These are phyloP conservation scores for Cichlasoma orientale DNA, from an alignment of 2,797 vertebrate genomes.

Conservation along the genomic window DNA sequence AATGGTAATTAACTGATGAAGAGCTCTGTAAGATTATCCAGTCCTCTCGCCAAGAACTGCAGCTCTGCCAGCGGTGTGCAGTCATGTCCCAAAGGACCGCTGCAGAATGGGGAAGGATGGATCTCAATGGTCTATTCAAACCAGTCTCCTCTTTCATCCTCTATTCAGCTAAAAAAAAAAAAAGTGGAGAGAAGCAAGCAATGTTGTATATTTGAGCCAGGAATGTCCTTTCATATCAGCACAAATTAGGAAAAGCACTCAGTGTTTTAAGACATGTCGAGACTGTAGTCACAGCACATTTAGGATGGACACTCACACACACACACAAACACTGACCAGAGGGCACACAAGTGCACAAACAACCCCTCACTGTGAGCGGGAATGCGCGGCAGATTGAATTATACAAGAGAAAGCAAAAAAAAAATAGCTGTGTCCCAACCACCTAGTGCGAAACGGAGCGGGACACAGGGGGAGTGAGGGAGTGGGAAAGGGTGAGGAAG, in stretches of 20 bases:
- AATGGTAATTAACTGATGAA: slow-evolving; percentile 83
- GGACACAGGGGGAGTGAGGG: slow-evolving; percentile 25
- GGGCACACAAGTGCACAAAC: slow-evolving; percentile 56
- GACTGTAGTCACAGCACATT: slow-evolving; percentile 34
- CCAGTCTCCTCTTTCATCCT: slow-evolving; percentile 64
- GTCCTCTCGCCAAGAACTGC: slow-evolving; percentile 57
- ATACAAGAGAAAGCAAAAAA: slow-evolving; percentile 75
- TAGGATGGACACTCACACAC: slow-evolving; percentile 5
- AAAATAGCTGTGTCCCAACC: slow-evolving; percentile 71
- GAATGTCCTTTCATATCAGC: slow-evolving; percentile 63
- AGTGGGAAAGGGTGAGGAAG: slow-evolving; percentile 30
- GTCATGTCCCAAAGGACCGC: slow-evolving; percentile 69
- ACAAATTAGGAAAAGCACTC: slow-evolving; percentile 51
- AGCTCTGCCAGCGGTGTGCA: slow-evolving; percentile 62
- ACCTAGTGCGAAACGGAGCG: slow-evolving; percentile 41
- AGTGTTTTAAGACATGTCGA: slow-evolving; percentile 47
- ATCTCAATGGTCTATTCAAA: slow-evolving; percentile 75
- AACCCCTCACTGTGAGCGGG: slow-evolving; percentile 53
- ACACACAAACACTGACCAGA: slow-evolving; percentile 20
- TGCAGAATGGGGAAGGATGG: slow-evolving; percentile 61
- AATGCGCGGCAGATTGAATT: slow-evolving; percentile 72
- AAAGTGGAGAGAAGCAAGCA: slow-evolving; percentile 42
- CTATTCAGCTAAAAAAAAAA: slow-evolving; percentile 31
- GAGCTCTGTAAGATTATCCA: slow-evolving; percentile 79
- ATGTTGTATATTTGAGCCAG: slow-evolving; percentile 46